Base-by-base conservation (phyloP, 1,140 invertebrate species). In the Drosophila serrata region DNA sequence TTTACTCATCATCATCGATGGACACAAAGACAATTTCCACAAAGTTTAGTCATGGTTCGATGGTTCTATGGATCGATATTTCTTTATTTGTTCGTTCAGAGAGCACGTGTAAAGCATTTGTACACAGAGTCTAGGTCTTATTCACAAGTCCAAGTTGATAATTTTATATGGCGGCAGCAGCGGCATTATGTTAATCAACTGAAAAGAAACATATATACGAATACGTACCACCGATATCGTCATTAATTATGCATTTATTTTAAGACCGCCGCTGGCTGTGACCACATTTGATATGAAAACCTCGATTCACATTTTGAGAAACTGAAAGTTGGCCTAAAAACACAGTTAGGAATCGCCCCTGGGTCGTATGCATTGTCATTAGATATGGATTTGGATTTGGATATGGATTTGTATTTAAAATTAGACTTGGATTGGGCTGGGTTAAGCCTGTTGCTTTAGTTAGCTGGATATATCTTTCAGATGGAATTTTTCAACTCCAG, bases 171-270 rank as follows among this genome's bases (percentile, higher is more conserved):
- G 17, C 22, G 8, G 49, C 49, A 1, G 8, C 45, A 8, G 19
- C 5, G 68, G 56, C 56, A 76, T 67, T 87, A 87, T 86, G 82
- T 46, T 87, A 82, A 87, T 87, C 42, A 80, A 72, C 39, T 65
- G 42, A 48, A 31, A 42, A n/a, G n/a, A 57, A 72, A 61, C 59
- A 64, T 55, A 64, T 55, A 68, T 70, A 29, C 24, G 24, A 11
- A 29, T 48, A 46, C 40, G 48, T 56, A 65, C 37, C 64, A 46
- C 35, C 31, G 61, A 63, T n/a, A 85, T 77, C 62, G 35, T 59
- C 75, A 87, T 87, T 88, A 81, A 85, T 87, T 87, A 87, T 88
- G 84, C 76, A 87, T 88, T 88, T 87, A 76, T 74, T 87, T 82
- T 69, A 75, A 82, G 65, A 75, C 46, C 74, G 75, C 79, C 49